Evolutionary conservation across 2,113 vertebrate species (phyloP), one percentile per base, ranked within the genome.

Genomic region (Cebidichthys violaceus): DNA sequence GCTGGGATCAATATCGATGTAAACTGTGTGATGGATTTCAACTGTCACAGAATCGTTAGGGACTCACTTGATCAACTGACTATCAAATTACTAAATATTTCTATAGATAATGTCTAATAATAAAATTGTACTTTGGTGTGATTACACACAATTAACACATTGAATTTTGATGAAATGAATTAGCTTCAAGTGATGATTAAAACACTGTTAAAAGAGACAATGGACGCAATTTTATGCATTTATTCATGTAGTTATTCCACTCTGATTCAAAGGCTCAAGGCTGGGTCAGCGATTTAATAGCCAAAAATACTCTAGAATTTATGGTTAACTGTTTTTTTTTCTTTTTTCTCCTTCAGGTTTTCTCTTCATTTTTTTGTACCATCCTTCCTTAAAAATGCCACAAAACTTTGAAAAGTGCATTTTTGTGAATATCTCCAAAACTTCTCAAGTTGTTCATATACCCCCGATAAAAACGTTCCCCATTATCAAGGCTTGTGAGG

Each of bases 201-300:
- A 92, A 92, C 90, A 93, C 76, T 78, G 82, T 93, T 91, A 90
- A 92, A 92, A 91, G 90, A 95, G 89, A 95, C 94, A 93, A 89
- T 89, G 22, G 89, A 93, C 81, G 93, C 92, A 90, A 90, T 92
- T 95, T 95, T 95, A 95, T 93, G 94, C 93, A 95, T 96, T 96
- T 96, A 96, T 96, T 95, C 93, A 95, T 94, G 94, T 95, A 94
- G 95, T 94, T 95, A 94, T 95, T 95, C 86, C 93, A 95, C 93
- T 94, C 93, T 84, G 93, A 93, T 94, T 93, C 91, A 93, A 95
- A 94, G 94, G 93, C 93, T 94, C 93, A 91, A 93, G 93, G 92
- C 93, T 94, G 92, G 85, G 87, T 94, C 93, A 95, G 93, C 91
- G 86, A 90, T 94, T 94, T 91, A 93, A 94, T 93, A 94, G 92